A percentile compares a stretch with the other conserved stretches of the same genome.
These are phyloP conservation scores for Pyxicephalus adspersus DNA, from an alignment of 2,113 vertebrate species.

Conservation along the genomic window DNA sequence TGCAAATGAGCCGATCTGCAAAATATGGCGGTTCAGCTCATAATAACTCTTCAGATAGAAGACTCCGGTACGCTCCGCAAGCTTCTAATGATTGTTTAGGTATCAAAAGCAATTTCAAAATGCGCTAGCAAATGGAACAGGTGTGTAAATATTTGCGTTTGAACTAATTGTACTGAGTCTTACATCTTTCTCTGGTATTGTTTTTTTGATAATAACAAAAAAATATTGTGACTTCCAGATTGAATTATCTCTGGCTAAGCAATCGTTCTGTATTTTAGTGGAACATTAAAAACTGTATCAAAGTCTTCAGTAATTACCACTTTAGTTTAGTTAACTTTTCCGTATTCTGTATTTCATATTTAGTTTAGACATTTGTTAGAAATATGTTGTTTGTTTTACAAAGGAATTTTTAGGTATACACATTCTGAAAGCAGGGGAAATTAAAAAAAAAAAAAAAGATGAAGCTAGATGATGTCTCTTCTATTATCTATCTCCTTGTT, in stretches of 20 bases:
- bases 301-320: not conserved
- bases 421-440: no score
- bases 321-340: not conserved
- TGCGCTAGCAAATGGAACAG: not conserved
- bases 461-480: no score
- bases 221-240: constrained; percentile 1
- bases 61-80: not conserved
- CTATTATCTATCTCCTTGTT: no score
- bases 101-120: constrained; percentile 34
- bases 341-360: no score
- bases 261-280: not conserved
- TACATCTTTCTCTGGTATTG: not conserved
- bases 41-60: constrained; percentile 4
- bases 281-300: not conserved
- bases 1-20: constrained; percentile 37
- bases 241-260: not conserved
- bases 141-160: constrained; percentile 23
- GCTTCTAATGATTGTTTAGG: constrained; percentile 7
- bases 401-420: no score
- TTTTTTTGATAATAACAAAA: not conserved
- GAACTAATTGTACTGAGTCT: not conserved
- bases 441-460: no score
- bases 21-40: not conserved
- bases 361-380: no score
- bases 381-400: no score